Evolutionary conservation across 1,140 invertebrate genomes (phyloP), one percentile per base, ranked within the genome.

Genomic region (Cydia strobilella): DNA sequence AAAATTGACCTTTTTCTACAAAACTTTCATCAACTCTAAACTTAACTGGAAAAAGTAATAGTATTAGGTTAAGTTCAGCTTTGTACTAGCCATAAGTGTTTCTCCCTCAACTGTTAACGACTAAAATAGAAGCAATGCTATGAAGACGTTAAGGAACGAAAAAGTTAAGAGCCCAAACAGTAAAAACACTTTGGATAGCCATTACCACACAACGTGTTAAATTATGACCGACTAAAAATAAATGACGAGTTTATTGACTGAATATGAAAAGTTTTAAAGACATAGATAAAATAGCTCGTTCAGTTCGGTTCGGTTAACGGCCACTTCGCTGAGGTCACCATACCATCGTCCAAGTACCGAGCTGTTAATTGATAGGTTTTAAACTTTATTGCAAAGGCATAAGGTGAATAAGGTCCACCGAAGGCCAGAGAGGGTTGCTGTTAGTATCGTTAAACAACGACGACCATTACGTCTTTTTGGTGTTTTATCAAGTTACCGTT

Each of bases 401-500:
- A 45, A 45, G 42, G 3, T 45, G 13, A 2, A 15, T 45, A 45
- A 45, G 42, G 3, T 45, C 3, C 13, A 45, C 12, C 42, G 42
- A 45, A 1, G 13, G 42, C 15, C 42, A 45, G 42, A 45, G 9
- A 42, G 42, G 3, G 42, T 45, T 45, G 0, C 13, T 45, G 42
- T 13, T 13, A 45, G 12, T 45, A 85, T n/a, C 87, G 77, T 82
- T 79, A 82, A 84, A 85, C 81, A 82, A 78, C 80, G 77, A 79
- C 23, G 74, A 77, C 75, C 82, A 82, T 82, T 86, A 79, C 75
- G 75, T 82, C 75, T 90, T 90, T 88, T 88, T 90, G 77, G 81
- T 84, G 82, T 86, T 84, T 88, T 86, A 87, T 89, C 83, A 86
- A 87, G 84, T 81, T 86, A 84, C 80, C 82, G 84, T 86, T 86